Evolutionary conservation across 2,113 vertebrate genomes (phyloP).

Genomic region (Ancistrus triradiatus): DNA sequence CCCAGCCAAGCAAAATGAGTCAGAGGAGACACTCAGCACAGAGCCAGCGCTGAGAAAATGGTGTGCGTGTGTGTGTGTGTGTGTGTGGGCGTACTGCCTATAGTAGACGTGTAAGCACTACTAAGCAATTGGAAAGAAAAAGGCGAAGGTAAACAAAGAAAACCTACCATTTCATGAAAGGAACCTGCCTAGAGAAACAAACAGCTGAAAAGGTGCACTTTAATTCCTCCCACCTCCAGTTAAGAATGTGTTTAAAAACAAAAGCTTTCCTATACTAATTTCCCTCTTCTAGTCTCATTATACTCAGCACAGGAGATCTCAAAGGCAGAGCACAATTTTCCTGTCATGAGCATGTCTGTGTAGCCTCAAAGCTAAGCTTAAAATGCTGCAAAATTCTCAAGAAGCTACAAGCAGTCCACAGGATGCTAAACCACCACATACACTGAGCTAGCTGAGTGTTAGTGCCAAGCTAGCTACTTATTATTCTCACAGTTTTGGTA

Average conservation of each 20-base stretch:
- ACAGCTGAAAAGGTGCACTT: no score
- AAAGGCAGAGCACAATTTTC: constrained; percentile 2
- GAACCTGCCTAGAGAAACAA: constrained; percentile 17
- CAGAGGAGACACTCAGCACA: constrained; percentile 34
- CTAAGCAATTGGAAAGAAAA: constrained; percentile 4
- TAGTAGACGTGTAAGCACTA: constrained; percentile 22
- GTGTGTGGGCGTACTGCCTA: no score
- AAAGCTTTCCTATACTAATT: constrained; percentile 16
- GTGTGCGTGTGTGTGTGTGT: no score
- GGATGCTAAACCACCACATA: constrained; percentile 19
- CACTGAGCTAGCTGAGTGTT: no score
- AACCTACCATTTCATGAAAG: constrained; percentile 9
- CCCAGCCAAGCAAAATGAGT: constrained; percentile 44
- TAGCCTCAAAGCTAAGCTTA: constrained; percentile 29
- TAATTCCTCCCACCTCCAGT: no score
- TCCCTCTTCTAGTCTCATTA: constrained; percentile 21
- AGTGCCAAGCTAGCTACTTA: constrained; percentile 15
- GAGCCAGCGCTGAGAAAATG: no score
- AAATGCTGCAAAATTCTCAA: constrained; percentile 27
- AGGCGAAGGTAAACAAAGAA: constrained; percentile 11
- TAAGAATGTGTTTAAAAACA: no score
- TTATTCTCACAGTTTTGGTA: constrained; percentile 5
- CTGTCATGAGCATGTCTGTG: constrained; percentile 22
- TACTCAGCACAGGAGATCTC: constrained; percentile 17
- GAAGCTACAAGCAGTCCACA: not conserved